Evolutionary conservation across 2,797 vertebrate species (phyloP).

Genomic region (Leptoclinus maculatus): DNA sequence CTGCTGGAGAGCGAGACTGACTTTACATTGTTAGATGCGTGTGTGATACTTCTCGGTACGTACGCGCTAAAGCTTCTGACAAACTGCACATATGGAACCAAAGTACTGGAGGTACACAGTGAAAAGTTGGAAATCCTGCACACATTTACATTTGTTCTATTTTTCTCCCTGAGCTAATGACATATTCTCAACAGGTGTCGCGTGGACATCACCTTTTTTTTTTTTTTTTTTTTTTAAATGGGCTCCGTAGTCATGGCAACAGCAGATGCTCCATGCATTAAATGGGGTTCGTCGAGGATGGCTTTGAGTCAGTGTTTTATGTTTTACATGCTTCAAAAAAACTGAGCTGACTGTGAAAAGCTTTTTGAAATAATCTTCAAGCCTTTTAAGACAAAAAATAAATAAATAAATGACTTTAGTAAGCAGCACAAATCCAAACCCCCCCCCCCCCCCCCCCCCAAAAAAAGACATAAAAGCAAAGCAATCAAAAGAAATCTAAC

Average conservation of each 20-base stretch:
- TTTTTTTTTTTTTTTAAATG: conserved; percentile 59
- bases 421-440: neutral
- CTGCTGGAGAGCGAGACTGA: neutral
- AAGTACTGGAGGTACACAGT: neutral
- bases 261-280: conserved; percentile 45
- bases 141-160: neutral
- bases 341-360: conserved; percentile 7
- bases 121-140: neutral
- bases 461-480: neutral
- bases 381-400: neutral
- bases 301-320: conserved; percentile 15
- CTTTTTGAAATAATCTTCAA: conserved; percentile 27
- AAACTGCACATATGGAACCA: neutral
- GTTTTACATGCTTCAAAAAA: conserved; percentile 16
- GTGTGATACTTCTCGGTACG: neutral
- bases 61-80: neutral
- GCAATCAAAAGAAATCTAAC: conserved; percentile 31
- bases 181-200: conserved; percentile 27
- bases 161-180: neutral
- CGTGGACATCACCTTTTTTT: conserved; percentile 39
- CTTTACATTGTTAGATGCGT: neutral
- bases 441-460: too few species aligned
- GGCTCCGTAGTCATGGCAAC: conserved; percentile 75
- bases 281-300: conserved; percentile 16
- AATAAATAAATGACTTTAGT: neutral